Conservation (phyloP, 2,797 vertebrate genomes). For the Gymnoscopelus braueri region DNA sequence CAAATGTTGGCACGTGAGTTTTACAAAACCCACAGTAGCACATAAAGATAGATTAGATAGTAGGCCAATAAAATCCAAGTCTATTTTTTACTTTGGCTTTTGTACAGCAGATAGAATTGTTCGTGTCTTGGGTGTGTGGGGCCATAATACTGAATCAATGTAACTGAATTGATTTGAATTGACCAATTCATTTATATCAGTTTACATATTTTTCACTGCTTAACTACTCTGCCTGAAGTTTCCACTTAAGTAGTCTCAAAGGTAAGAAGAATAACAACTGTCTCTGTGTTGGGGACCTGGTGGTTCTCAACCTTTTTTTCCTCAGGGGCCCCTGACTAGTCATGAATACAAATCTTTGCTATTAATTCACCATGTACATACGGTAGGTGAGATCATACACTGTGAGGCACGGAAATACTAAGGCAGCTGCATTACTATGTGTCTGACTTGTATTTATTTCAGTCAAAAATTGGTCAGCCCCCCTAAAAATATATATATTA, state of each 20-base stretch:
- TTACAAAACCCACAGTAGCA: no score
- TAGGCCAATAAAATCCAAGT: neutral
- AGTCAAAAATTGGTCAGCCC: neutral
- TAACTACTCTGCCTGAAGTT: slow-evolving; percentile 11
- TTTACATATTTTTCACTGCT: no score
- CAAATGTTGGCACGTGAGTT: no score
- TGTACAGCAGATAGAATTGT: no score
- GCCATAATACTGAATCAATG: no score
- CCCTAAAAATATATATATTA: neutral
- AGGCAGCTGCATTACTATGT: neutral
- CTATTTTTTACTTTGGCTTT: neutral
- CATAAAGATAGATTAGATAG: neutral
- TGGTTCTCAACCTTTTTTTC: slow-evolving; percentile 35
- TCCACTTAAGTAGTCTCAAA: slow-evolving; percentile 1
- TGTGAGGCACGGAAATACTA: neutral
- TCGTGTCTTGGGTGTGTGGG: no score
- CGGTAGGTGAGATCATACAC: neutral
- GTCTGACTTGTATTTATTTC: neutral
- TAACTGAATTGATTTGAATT: no score
- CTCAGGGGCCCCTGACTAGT: slow-evolving; percentile 37
- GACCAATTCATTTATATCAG: no score
- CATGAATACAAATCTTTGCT: slow-evolving; percentile 22
- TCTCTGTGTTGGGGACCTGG: slow-evolving; percentile 34
- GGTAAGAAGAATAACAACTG: slow-evolving; percentile 12
- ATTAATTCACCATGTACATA: neutral